These are phyloP conservation scores for Macroglossus sobrinus DNA, from an alignment of 2,113 vertebrate genomes.

Conservation along the genomic window DNA sequence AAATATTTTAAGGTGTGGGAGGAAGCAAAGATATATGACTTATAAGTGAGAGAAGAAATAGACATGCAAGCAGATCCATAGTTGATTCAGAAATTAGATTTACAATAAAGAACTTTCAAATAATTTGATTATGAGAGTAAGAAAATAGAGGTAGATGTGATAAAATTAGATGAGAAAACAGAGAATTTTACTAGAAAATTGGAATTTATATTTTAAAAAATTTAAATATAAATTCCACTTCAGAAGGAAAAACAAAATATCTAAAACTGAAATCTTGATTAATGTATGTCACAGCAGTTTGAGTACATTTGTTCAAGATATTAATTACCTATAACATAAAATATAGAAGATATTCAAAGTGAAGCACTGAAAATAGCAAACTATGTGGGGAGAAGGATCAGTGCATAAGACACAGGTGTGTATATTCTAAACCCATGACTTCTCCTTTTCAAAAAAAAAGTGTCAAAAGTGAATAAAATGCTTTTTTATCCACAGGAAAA, in stretches of 20 bases:
- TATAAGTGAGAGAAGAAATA: not conserved
- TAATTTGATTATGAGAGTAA: not conserved
- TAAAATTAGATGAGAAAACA: not conserved
- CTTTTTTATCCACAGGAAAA: not conserved
- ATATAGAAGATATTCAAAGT: not conserved
- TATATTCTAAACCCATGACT: not conserved
- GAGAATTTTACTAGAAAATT: not conserved
- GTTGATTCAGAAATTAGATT: not conserved
- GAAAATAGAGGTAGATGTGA: not conserved
- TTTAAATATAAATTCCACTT: not conserved
- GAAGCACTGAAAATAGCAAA: not conserved
- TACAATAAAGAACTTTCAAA: not conserved
- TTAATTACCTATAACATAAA: not conserved
- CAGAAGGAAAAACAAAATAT: not conserved
- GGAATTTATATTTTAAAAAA: not conserved
- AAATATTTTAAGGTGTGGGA: not conserved
- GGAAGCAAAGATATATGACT: not conserved
- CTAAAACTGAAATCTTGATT: not conserved
- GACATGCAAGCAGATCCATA: not conserved
- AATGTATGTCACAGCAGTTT: not conserved
- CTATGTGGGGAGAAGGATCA: not conserved
- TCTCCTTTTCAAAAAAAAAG: not conserved
- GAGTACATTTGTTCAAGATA: not conserved
- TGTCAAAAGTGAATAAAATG: not conserved
- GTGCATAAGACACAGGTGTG: not conserved